Evolutionary conservation across 2,888 invertebrate genomes (phyloP), one percentile per base, ranked within the genome.

Genomic region (Morpho helenor): DNA sequence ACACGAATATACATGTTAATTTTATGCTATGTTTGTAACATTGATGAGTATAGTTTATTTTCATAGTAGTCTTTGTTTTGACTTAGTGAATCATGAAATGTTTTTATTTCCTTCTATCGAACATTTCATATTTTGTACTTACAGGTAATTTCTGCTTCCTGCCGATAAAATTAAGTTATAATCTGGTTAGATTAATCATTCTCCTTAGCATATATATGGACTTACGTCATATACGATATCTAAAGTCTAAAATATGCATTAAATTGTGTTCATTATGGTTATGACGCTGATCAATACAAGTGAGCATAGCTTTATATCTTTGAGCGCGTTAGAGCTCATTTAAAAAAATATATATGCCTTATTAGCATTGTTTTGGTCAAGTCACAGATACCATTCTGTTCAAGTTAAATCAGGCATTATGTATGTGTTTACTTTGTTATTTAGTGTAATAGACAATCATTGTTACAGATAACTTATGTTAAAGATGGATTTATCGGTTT

Each of bases 61-160:
- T 31, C 31, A 31, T 31, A 31, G 31, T 57, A 41, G 50, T 59
- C 64, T 63, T 63, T 62, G 62, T 67, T 61, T 50, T 59, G 55
- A 42, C 23, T 49, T 42, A 58, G 50, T 62, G 55, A 63, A 41
- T 61, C 61, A 61, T 48, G 43, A 49, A 59, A 52, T 52, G 49
- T 59, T 62, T 60, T 52, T 53, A 46, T 61, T 61, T 65, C 57
- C 61, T 61, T 57, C 58, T 57, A 62, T 59, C 57, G 56, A 60
- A 62, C 59, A 56, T 52, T 56, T 31, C 42, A 49, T 52, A 39
- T 31, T 45, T 43, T 31, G 45, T 51, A 49, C 48, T 46, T 10
- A 16, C 46, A 47, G 47, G 46, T 42, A 60, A 49, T 53, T 52
- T 50, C 45, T 46, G 42, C 23, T 52, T 48, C 39, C 42, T 57